Evolutionary conservation across 2,888 invertebrate genomes (phyloP).

Genomic region (Zygothrica quintamaculata): DNA sequence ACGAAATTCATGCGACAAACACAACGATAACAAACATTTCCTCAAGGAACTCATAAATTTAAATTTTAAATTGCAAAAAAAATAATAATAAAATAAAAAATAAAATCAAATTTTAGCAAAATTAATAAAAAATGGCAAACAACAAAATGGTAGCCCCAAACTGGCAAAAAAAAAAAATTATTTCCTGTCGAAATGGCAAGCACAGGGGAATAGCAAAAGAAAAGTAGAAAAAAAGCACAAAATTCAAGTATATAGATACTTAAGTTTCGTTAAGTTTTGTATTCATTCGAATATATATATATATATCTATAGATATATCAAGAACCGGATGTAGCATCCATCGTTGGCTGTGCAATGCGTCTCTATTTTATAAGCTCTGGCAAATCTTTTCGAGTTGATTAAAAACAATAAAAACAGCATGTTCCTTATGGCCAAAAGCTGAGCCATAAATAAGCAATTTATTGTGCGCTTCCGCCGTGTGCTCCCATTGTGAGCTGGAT

Average conservation of each 20-base stretch:
- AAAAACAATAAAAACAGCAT: constrained; percentile 82
- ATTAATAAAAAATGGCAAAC: constrained; percentile 10
- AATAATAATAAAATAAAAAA: constrained; percentile 6
- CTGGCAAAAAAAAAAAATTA: constrained; percentile 54
- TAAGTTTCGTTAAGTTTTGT: too few relatives aligned
- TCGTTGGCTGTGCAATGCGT: constrained; percentile 33
- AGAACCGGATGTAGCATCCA: constrained; percentile 68
- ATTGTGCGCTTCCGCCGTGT: constrained; percentile 80
- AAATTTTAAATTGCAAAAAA: constrained; percentile 29
- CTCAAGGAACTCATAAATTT: constrained; percentile 56
- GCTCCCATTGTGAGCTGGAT: constrained; percentile 60
- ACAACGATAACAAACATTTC: constrained; percentile 23
- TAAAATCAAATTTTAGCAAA: constrained; percentile 19
- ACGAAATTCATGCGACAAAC: constrained; percentile 35
- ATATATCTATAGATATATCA: constrained; percentile 29
- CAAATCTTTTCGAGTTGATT: constrained; percentile 82
- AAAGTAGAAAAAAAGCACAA: constrained; percentile 19
- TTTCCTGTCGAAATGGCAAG: constrained; percentile 62
- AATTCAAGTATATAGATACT: constrained; percentile 18
- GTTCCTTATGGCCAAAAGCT: constrained; percentile 79
- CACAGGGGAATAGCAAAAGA: constrained; percentile 19
- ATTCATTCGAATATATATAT: not conserved
- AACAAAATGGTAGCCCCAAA: constrained; percentile 26
- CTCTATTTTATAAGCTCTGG: constrained; percentile 77
- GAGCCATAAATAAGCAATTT: constrained; percentile 83